Evolutionary conservation across 2,113 vertebrate species (phyloP).

Genomic region (Sceloporus undulatus): DNA sequence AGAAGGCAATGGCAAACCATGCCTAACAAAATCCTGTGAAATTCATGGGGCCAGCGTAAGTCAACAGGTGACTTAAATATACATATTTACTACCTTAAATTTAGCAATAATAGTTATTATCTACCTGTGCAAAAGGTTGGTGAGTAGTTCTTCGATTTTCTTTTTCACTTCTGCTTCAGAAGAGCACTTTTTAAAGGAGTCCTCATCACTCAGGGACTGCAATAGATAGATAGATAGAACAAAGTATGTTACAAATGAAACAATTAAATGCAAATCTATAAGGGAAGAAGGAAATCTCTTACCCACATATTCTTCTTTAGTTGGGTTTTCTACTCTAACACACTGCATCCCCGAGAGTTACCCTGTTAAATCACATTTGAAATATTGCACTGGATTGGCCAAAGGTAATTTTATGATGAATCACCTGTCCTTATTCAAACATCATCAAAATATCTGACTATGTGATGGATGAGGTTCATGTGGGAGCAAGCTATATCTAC

Average conservation of each 20-base stretch:
- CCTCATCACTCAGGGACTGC: slow-evolving; percentile 94
- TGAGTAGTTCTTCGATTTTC: slow-evolving; percentile 86
- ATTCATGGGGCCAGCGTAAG: neutral
- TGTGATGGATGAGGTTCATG: too few relatives aligned
- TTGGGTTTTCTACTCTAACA: neutral
- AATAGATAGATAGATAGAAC: neutral
- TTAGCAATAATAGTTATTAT: neutral
- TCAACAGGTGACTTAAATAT: neutral
- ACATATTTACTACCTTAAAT: neutral
- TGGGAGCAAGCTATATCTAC: neutral
- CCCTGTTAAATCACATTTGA: neutral
- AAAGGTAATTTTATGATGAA: neutral
- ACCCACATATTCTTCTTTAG: neutral
- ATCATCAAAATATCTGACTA: neutral
- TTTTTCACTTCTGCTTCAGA: slow-evolving; percentile 80
- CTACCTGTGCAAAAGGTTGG: slow-evolving; percentile 84
- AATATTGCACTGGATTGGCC: neutral
- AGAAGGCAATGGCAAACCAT: too few relatives aligned
- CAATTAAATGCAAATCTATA: neutral
- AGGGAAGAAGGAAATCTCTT: neutral
- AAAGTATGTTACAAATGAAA: neutral
- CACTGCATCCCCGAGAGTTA: neutral
- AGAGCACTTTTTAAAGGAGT: slow-evolving; percentile 90
- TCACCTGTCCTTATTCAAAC: neutral
- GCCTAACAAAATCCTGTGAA: too few relatives aligned